Conservation (phyloP, 2,113 vertebrate genomes). For the Suricata suricatta region DNA sequence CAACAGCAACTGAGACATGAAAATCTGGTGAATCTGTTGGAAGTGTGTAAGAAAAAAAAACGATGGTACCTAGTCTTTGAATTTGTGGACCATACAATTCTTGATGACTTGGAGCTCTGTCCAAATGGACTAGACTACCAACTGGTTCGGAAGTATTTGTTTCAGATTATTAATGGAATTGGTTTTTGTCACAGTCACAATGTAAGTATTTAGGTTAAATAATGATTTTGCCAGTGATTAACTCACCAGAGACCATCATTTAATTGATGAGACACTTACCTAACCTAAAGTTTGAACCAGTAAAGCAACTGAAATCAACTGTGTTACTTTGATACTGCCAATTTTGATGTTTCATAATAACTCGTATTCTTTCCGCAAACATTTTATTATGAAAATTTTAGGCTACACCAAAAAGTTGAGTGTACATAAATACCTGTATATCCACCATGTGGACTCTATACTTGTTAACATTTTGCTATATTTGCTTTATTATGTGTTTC, state of each 20-base stretch:
- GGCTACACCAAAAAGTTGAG: background rate
- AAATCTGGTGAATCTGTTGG: conserved; percentile 93
- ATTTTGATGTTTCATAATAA: background rate
- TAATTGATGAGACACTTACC: conserved; percentile 6
- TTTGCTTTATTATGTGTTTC: background rate
- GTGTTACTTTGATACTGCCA: background rate
- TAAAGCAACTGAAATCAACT: conserved; percentile 21
- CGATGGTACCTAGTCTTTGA: conserved; percentile 95
- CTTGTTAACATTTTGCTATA: background rate
- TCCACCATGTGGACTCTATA: background rate
- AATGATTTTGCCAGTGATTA: conserved; percentile 30
- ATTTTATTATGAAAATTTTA: background rate
- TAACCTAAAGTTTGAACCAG: background rate
- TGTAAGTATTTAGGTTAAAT: conserved; percentile 84
- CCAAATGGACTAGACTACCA: conserved; percentile 87
- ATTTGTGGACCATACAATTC: conserved; percentile 92
- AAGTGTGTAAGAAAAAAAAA: conserved; percentile 92
- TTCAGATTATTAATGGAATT: conserved; percentile 91
- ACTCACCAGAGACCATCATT: background rate
- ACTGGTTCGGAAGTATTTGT: conserved; percentile 88
- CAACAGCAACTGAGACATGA: conserved; percentile 93
- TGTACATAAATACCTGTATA: background rate
- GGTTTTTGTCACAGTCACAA: conserved; percentile 94
- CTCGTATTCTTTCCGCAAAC: background rate
- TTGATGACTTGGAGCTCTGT: conserved; percentile 91